Conservation (phyloP, 2,113 vertebrate species). For the Pimephales promelas region DNA sequence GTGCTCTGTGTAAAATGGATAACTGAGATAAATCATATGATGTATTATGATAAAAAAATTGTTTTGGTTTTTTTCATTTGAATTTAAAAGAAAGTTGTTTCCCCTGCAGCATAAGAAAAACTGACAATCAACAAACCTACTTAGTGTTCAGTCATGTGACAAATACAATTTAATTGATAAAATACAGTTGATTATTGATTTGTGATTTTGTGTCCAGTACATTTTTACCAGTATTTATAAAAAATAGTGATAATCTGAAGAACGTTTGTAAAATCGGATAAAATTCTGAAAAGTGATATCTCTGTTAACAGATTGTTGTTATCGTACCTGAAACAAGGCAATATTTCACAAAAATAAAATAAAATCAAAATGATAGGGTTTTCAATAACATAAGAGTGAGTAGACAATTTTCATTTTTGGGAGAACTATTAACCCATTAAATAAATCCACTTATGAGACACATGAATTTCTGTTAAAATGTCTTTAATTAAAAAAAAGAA, state of each 20-base stretch:
- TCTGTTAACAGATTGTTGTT: neutral
- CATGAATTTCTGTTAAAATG: constrained; percentile 12
- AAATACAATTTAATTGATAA: neutral
- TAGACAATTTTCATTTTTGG: neutral
- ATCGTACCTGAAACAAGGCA: neutral
- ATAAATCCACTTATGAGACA: neutral
- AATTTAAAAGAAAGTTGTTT: neutral
- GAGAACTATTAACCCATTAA: neutral
- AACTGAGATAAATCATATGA: neutral
- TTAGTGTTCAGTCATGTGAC: neutral
- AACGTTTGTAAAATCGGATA: neutral
- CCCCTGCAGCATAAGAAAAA: neutral
- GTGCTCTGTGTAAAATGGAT: too few relatives aligned
- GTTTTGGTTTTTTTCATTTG: neutral
- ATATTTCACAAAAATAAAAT: neutral
- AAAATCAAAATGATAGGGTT: neutral
- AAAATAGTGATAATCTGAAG: neutral
- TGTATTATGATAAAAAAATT: neutral
- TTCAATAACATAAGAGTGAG: neutral
- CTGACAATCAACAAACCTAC: neutral
- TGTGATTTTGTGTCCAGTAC: neutral
- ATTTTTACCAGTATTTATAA: neutral
- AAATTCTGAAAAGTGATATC: neutral
- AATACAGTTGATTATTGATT: neutral
- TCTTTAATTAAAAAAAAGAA: constrained; percentile 46